phyloP scores from a whole-genome alignment of 2,888 invertebrate species.

The Adineta ricciae region DNA sequence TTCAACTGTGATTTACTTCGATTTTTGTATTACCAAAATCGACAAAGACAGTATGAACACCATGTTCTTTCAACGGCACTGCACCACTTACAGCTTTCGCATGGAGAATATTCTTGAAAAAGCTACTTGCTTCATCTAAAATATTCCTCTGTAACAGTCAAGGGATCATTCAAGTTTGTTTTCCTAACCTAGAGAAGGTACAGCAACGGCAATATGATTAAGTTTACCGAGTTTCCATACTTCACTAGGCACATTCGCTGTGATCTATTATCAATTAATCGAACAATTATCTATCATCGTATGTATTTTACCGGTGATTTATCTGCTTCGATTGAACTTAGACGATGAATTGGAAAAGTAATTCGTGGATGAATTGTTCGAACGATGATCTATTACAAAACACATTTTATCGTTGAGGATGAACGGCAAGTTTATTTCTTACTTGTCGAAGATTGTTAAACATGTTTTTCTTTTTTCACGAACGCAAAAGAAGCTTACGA shows the following conservation, averaged over 20 bases:
- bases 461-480: neutral
- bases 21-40: slow-evolving; percentile 57
- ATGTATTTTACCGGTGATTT: neutral
- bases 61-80: slow-evolving; percentile 55
- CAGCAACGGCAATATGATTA: slow-evolving; percentile 58
- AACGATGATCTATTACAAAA: neutral
- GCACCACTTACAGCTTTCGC: slow-evolving; percentile 48
- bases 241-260: neutral
- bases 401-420: neutral
- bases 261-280: neutral
- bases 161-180: neutral
- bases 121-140: slow-evolving; percentile 42
- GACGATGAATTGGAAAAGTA: neutral
- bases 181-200: slow-evolving; percentile 40
- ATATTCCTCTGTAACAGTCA: no score
- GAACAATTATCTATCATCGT: neutral
- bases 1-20: slow-evolving; percentile 45
- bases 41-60: slow-evolving; percentile 58
- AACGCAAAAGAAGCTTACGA: no score
- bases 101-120: slow-evolving; percentile 53
- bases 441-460: neutral
- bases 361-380: neutral
- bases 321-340: neutral
- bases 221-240: slow-evolving; percentile 48
- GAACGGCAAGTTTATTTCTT: neutral